Evolutionary conservation across 2,113 vertebrate species (phyloP), one percentile per base, ranked within the genome.

Genomic region (Erinaceus europaeus): DNA sequence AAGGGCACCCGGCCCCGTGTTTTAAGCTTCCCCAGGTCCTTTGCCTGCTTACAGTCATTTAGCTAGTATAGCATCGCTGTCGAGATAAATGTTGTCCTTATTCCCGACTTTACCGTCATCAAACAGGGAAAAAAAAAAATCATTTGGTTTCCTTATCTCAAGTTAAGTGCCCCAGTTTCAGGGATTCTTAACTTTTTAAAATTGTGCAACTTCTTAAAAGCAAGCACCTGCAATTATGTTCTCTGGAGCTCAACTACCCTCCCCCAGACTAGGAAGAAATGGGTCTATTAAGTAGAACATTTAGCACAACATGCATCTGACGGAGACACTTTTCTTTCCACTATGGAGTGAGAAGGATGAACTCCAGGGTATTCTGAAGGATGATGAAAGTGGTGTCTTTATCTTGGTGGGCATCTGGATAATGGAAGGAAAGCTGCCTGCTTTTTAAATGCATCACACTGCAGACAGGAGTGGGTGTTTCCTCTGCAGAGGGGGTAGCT

Each of bases 141-240:
- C 65, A 52, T 1, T 27, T 81, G 59, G 88, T 68, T 62, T 55
- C 50, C 82, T 82, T 59, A 55, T 72, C 27, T 76, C 50, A 14
- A 40, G 55, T 42, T n/a, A 36, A 23, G 29, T 50, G 59, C 84
- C 55, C 72, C 62, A 23, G 27, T 87, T 89, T 53, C 48, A 55
- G 64, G 0, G 18, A 53, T 79, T 61, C 64, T 74, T 71, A 76
- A 86, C 57, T 91, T n/a, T 86, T 79, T 15, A 86, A 57, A n/a
- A 80, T 85, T 6, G 4, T 64, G 67, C 71, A 76, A 86, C 55
- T 71, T 64, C 83, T 85, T 86, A 91, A 86, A 92, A 91, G 89
- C 84, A 67, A 89, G 86, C 32, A 68, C 48, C 68, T 53, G 36
- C 64, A 83, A 90, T 92, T 73, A 88, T n/a, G n/a, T 76, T 91